Base-by-base conservation (phyloP, 2,888 invertebrate species). In the Pristionchus exspectatus region DNA sequence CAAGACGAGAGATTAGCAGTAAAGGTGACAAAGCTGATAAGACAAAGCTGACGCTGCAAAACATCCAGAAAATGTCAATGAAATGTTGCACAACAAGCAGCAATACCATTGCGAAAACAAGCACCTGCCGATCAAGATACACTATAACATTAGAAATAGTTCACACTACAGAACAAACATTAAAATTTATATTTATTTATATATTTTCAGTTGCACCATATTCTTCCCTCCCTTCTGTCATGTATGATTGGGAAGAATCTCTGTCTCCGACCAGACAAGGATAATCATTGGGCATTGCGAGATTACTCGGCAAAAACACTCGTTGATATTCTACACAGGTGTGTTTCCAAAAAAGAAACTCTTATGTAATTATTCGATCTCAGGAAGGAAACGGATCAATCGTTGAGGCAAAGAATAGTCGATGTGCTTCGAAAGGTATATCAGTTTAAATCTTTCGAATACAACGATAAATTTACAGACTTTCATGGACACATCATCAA, bases 271-370 rank as follows among this genome's bases (percentile, higher is more conserved):
- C 92, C 91, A 4, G 91, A 91, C 2, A 85, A 72, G 3, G 93
- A 93, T 74, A 93, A 92, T 87, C 93, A 93, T 84, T 93, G 92
- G 92, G 92, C 92, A 0, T 85, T 93, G 14, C 77, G 93, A 54
- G 93, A 93, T 44, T 93, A 90, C 54, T 90, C 93, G 12, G 85
- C 91, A 4, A 92, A 91, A 63, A 93, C 92, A 2, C 90, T 93
- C 21, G 72, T 90, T 16, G 50, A 33, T 66, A 87, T 69, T 7
- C 14, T 87, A 24, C 38, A 69, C 27, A 69, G 24, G 87, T 87
- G 50, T 2, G 33, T 3, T 24, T 27, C 24, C n/a, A 33, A 1
- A 59, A 85, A 2, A 18, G 33, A 1, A 14, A 54, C 9, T 44
- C 14, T 77, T 24, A 77, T 44, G 0, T 4, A 0, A 38, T 44